These are phyloP conservation scores for Muntiacus muntjak DNA, from an alignment of 2,113 vertebrate species.

Conservation along the genomic window DNA sequence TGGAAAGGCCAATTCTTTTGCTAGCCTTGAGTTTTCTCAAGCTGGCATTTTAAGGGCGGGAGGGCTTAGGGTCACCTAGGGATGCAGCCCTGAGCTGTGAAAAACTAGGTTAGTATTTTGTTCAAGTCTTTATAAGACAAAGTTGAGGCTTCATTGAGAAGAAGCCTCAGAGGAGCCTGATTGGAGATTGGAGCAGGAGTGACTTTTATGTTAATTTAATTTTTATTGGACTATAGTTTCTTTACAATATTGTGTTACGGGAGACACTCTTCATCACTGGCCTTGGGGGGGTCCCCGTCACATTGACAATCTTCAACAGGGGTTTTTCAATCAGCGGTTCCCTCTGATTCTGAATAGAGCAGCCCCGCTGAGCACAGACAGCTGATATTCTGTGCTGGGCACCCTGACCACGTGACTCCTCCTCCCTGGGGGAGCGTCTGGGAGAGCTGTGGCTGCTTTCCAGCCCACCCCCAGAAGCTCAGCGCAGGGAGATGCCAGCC, in stretches of 20 bases:
- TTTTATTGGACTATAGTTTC: not conserved
- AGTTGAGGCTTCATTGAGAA: not conserved
- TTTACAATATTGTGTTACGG: not conserved
- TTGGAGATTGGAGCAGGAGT: not conserved
- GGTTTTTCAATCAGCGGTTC: not conserved
- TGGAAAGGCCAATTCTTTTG: not conserved
- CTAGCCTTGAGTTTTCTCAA: not conserved
- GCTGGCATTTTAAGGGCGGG: not conserved
- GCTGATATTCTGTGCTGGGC: not conserved
- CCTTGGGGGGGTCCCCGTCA: no score
- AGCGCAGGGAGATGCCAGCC: fast-evolving
- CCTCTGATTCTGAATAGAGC: not conserved
- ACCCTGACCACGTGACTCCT: not conserved
- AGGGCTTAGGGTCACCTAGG: not conserved
- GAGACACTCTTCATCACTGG: not conserved
- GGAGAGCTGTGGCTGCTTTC: not conserved
- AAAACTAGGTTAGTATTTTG: not conserved
- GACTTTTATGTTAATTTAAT: not conserved
- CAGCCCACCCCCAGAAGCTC: not conserved
- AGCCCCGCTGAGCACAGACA: not conserved
- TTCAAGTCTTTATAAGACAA: not conserved
- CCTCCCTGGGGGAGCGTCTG: fast-evolving
- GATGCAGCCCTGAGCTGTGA: not conserved
- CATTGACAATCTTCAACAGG: fast-evolving
- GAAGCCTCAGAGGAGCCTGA: not conserved